Conservation (phyloP, 1,140 invertebrate genomes). For the Akabosia matsudoensis region DNA sequence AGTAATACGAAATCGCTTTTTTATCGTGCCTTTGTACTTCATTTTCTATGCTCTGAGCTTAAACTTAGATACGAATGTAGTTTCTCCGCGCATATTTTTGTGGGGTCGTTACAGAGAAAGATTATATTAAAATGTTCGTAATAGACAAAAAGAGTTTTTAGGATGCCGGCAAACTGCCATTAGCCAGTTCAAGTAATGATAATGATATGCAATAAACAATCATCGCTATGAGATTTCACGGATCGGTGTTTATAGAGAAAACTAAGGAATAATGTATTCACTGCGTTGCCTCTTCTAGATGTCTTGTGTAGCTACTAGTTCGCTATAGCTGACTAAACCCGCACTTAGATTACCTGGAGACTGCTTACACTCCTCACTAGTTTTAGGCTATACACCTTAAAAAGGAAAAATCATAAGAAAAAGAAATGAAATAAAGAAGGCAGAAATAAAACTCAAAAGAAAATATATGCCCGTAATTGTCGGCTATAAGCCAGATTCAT, state of each 20-base stretch:
- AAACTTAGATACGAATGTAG: neutral
- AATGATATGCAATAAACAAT: conserved; percentile 25
- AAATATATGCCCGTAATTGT: neutral
- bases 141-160: conserved; percentile 16
- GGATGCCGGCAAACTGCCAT: conserved; percentile 17
- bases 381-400: neutral
- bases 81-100: neutral
- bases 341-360: no score
- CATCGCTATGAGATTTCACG: conserved; percentile 21
- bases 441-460: neutral
- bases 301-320: neutral
- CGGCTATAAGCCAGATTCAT: no score
- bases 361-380: neutral
- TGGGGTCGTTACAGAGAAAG: neutral
- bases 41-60: neutral
- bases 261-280: conserved; percentile 4
- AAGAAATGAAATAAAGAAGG: neutral
- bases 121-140: no score
- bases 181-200: conserved; percentile 16
- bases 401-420: neutral
- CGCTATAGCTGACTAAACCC: neutral
- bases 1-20: no score
- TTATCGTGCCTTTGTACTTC: neutral
- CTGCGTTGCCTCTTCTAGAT: neutral
- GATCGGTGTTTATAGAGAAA: conserved; percentile 17